These are phyloP conservation scores for Plebejus melissa DNA, from an alignment of 2,888 invertebrate genomes.

Conservation along the genomic window DNA sequence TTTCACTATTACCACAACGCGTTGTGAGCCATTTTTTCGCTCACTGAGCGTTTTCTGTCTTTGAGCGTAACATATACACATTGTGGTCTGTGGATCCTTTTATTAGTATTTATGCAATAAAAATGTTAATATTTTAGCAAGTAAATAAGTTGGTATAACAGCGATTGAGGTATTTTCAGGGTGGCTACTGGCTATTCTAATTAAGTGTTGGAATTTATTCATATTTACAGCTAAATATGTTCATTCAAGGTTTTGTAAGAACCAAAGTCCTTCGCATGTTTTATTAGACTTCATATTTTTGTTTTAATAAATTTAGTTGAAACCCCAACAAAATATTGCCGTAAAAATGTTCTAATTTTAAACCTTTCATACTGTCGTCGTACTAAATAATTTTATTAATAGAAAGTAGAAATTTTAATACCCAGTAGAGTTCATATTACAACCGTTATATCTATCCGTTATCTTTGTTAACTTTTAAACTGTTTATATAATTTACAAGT, in stretches of 20 bases:
- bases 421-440: not conserved
- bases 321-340: not conserved
- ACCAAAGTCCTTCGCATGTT: constrained; percentile 3
- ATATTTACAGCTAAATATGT: not conserved
- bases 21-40: no score
- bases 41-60: no score
- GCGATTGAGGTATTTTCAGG: not conserved
- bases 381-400: constrained; percentile 1
- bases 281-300: not conserved
- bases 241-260: not conserved
- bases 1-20: no score
- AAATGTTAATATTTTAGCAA: not conserved
- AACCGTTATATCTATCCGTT: constrained; percentile 4
- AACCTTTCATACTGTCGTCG: not conserved
- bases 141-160: not conserved
- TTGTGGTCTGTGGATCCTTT: not conserved
- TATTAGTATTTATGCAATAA: not conserved
- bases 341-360: not conserved
- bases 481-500: not conserved
- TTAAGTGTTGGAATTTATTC: constrained; percentile 6
- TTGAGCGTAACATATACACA: no score
- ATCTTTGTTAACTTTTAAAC: not conserved
- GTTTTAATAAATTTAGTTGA: not conserved
- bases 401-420: not conserved
- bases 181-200: constrained; percentile 3